Evolutionary conservation across 2,797 vertebrate genomes (phyloP).

Genomic region (Microhierax caerulescens): DNA sequence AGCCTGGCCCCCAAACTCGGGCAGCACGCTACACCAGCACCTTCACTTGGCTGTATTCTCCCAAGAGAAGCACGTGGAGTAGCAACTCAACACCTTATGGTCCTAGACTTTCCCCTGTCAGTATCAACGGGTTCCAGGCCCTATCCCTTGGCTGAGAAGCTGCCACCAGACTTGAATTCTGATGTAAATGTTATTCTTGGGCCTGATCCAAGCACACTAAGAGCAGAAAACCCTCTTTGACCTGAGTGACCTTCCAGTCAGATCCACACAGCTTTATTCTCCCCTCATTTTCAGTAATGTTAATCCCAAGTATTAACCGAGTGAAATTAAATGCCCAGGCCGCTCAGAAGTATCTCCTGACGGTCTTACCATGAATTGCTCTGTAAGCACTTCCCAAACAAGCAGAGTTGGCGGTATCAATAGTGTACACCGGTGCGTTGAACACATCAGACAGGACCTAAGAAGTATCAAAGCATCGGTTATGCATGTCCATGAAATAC

Average conservation of each 20-base stretch:
- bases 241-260: background rate
- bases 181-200: background rate
- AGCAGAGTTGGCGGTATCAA: slow-evolving; percentile 87
- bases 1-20: background rate
- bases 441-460: slow-evolving; percentile 94
- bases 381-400: slow-evolving; percentile 91
- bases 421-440: slow-evolving; percentile 86
- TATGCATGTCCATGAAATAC: background rate
- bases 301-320: slow-evolving; percentile 29
- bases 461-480: background rate
- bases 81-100: background rate
- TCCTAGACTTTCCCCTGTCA: background rate
- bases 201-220: background rate
- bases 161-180: background rate
- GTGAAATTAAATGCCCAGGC: background rate
- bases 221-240: background rate
- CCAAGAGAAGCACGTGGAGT: background rate
- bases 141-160: background rate
- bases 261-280: background rate
- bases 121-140: background rate
- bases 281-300: background rate
- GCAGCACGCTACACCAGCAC: background rate
- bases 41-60: background rate
- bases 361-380: slow-evolving; percentile 86
- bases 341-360: background rate